phyloP scores from a whole-genome alignment of 2,113 vertebrate species.

The Clarias gariepinus region DNA sequence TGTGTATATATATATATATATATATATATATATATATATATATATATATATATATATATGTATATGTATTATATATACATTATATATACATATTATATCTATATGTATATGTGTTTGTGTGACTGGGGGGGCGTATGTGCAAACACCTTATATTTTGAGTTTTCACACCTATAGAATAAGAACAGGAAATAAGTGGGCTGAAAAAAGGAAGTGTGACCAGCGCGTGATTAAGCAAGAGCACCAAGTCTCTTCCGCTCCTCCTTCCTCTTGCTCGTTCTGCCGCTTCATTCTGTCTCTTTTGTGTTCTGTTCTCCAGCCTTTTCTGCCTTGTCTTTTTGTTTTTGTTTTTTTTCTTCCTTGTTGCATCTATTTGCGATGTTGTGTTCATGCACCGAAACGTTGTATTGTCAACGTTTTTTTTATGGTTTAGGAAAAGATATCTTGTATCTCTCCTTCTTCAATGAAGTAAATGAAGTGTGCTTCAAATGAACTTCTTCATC shows the following conservation, averaged over 20 bases:
- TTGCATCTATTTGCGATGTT: background rate
- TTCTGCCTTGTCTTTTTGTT: background rate
- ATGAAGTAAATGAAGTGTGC: background rate
- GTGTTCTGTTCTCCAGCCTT: background rate
- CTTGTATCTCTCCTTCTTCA: background rate
- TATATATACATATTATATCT: no score
- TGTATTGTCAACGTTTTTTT: background rate
- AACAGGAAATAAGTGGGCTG: slow-evolving; percentile 53
- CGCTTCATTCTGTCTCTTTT: background rate
- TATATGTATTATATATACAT: background rate
- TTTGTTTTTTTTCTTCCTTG: slow-evolving; percentile 3
- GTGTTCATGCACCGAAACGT: background rate
- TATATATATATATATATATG: no score
- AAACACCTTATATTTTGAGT: slow-evolving; percentile 17
- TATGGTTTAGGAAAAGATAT: background rate
- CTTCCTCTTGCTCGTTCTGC: slow-evolving; percentile 28
- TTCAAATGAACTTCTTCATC: background rate
- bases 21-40: background rate
- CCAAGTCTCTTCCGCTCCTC: slow-evolving; percentile 38
- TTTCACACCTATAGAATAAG: slow-evolving; percentile 53
- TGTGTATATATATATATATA: no score
- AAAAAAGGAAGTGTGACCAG: slow-evolving; percentile 58
- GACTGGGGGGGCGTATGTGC: background rate
- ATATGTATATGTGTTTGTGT: background rate
- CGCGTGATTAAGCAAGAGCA: slow-evolving; percentile 57